Evolutionary conservation across 2,113 vertebrate species (phyloP), one percentile per base, ranked within the genome.

Genomic region (Apteryx owenii): DNA sequence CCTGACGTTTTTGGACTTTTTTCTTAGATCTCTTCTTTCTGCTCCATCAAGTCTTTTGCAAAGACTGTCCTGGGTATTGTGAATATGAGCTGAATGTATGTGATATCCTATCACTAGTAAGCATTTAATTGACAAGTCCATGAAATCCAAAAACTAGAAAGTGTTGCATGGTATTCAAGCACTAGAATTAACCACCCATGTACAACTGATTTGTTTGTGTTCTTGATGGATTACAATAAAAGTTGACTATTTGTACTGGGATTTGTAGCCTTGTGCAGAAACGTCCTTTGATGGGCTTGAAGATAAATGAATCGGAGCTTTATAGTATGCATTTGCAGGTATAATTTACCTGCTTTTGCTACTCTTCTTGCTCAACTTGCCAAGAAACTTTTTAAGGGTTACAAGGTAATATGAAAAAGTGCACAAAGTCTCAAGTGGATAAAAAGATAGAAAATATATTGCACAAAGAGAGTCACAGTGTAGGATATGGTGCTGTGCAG

Each of bases 271-370:
- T 64, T 73, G 48, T 82, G 62, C 83, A 90, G 62, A 94, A 83
- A 65, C 42, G 17, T 64, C 14, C 33, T 42, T 64, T 71, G 82
- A 28, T 91, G 62, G 4, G 1, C 36, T 60, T 42, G 23, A 89
- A 71, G 77, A 25, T 3, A 53, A 91, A 91, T 73, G 40, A 71
- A 78, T 66, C 75, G 28, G 89, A 58, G 17, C 85, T 83, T 85
- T 78, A 64, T 48, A 76, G 31, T 31, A 3, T 33, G 23, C 42
- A 33, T 72, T 84, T 91, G 20, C 58, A 70, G 80, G 61, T 87
- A 78, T 81, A 80, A 62, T 12, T 94, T 81, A 85, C 88, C 50
- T 94, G 60, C 5, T 36, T 91, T 95, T 88, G 53, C 65, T 82
- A 50, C 11, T 87, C 14, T 15, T 87, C 70, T 86, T 92, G 62